These are phyloP conservation scores for Lasius platythorax DNA, from an alignment of 2,888 invertebrate genomes.

Conservation along the genomic window DNA sequence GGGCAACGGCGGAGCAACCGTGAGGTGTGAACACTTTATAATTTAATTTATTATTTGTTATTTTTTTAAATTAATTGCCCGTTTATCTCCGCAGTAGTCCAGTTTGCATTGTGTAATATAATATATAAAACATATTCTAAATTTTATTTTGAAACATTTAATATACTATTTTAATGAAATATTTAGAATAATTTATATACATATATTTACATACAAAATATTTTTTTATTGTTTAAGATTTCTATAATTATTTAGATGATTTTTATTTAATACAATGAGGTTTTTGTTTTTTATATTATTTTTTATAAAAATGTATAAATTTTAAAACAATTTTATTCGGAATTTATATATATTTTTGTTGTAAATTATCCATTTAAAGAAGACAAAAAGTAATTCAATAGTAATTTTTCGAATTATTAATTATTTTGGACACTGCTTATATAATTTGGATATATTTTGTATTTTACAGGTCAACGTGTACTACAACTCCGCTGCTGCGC, in stretches of 20 bases:
- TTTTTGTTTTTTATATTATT: neutral
- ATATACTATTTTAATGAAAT: neutral
- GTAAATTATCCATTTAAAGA: neutral
- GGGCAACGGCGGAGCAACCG: neutral
- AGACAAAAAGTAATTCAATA: neutral
- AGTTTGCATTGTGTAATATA: neutral
- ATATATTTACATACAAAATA: neutral
- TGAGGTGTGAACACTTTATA: neutral
- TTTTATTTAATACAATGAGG: neutral
- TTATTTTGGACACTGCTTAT: conserved; percentile 4
- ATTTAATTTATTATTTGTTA: neutral
- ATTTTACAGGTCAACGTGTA: conserved; percentile 5
- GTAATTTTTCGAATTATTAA: neutral
- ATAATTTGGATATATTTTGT: conserved; percentile 5
- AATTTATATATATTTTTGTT: neutral
- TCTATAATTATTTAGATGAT: neutral
- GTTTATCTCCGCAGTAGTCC: neutral
- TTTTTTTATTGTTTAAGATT: neutral
- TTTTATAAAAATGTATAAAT: neutral
- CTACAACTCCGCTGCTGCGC: neutral
- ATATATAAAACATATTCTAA: neutral
- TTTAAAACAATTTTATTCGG: neutral
- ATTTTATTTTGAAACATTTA: neutral
- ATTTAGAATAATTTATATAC: neutral
- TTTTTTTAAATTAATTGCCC: neutral